Base-by-base conservation (phyloP, 2,113 vertebrate genomes). In the Rhipidura dahli region DNA sequence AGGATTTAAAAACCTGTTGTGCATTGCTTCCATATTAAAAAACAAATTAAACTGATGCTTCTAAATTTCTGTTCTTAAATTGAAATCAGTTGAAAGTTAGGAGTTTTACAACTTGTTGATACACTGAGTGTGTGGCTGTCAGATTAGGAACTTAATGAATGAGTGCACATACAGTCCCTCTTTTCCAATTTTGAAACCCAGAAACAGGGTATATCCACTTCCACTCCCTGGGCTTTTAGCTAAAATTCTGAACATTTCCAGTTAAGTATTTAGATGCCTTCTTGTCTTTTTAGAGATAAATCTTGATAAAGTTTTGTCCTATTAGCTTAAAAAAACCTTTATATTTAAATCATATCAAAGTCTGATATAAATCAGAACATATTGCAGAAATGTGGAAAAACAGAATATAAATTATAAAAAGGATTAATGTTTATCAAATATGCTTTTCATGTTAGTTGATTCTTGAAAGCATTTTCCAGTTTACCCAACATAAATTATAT, bases 401-500 rank as follows among this genome's bases (percentile, higher is more conserved):
- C 14, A 79, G 12, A 80, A 83, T 60, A 93, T 96, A 89, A 95
- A 96, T 89, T 91, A 84, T 95, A 89, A 92, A 96, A 90, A 86
- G 33, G 77, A 80, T 89, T 81, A 27, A 5, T 88, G 79, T 73
- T 96, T 91, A 88, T 94, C 82, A 92, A 59, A 95, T 61, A 93
- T 86, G 63, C 65, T 82, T 96, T 86, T 65, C 72, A 81, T 85
- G 59, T 64, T 94, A 90, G 93, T 63, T 80, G 85, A 49, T 35
- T 91, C 27, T 63, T 95, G 57, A 89, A 72, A 84, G 65, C 51
- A 51, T 93, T 96, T 95, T 79, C 73, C 61, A 60, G 50, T 85
- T 65, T 94, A 66, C 69, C 37, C 39, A 79, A 31, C 1, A n/a
- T 93, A n/a, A 90, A 94, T 95, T 96, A 68, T 93, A 89, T 26